Evolutionary conservation across 2,888 invertebrate genomes (phyloP).

Genomic region (Agrotis ipsilon): DNA sequence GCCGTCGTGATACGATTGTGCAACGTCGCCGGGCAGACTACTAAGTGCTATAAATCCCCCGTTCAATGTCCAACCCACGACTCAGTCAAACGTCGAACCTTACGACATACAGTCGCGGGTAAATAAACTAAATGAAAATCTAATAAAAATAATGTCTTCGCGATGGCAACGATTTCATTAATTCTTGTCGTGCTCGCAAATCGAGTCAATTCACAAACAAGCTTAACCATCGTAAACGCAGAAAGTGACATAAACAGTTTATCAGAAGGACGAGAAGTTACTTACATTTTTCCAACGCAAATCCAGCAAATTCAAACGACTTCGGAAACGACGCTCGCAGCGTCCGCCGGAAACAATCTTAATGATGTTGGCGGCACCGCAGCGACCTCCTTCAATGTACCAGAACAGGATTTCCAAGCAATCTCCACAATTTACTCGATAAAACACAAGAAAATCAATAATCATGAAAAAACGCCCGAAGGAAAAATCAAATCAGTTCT

Average conservation of each 20-base stretch:
- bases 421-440: slow-evolving; percentile 80
- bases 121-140: slow-evolving; percentile 57
- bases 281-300: slow-evolving; percentile 79
- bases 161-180: slow-evolving; percentile 76
- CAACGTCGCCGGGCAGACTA: slow-evolving; percentile 86
- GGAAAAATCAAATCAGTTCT: slow-evolving; percentile 75
- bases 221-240: slow-evolving; percentile 65
- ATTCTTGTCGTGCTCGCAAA: slow-evolving; percentile 77
- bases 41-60: slow-evolving; percentile 90
- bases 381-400: slow-evolving; percentile 69
- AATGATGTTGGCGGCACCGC: slow-evolving; percentile 76
- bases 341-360: slow-evolving; percentile 86
- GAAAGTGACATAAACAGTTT: slow-evolving; percentile 76
- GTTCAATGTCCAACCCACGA: slow-evolving; percentile 74
- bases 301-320: slow-evolving; percentile 81
- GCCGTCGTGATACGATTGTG: slow-evolving; percentile 83
- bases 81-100: slow-evolving; percentile 73
- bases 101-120: slow-evolving; percentile 69
- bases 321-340: slow-evolving; percentile 82
- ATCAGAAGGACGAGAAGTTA: slow-evolving; percentile 56
- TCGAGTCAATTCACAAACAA: slow-evolving; percentile 74
- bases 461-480: slow-evolving; percentile 70
- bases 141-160: slow-evolving; percentile 69
- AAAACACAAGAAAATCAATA: slow-evolving; percentile 76
- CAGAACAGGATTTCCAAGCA: slow-evolving; percentile 84